Percentiles rank a stretch among this genome's conserved stretches.
Evolutionary conservation across 2,113 vertebrate species (phyloP).

Genomic region (Cygnus atratus): DNA sequence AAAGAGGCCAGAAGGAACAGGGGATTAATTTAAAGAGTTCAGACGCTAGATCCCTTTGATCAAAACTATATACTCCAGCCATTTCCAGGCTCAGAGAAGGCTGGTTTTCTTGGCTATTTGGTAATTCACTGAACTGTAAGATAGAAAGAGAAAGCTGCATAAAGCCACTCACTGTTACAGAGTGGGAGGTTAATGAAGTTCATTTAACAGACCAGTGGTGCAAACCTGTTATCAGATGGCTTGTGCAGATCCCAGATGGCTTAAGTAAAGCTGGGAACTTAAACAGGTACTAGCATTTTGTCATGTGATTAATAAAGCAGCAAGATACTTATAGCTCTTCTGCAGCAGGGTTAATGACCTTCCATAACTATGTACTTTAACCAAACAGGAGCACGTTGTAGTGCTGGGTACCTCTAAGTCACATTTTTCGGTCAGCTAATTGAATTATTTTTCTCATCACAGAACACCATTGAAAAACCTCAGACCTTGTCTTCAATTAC

Average conservation of each 20-base stretch:
- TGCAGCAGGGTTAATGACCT: background rate
- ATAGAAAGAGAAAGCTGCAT: background rate
- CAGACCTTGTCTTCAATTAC: background rate
- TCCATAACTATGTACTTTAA: background rate
- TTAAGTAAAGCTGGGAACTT: slow-evolving; percentile 13
- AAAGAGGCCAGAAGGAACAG: slow-evolving; percentile 3
- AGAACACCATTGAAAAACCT: background rate
- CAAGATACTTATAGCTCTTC: background rate
- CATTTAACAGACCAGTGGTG: slow-evolving; percentile 64
- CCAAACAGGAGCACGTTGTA: background rate
- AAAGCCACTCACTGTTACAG: background rate
- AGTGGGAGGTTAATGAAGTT: slow-evolving; percentile 54
- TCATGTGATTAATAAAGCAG: background rate
- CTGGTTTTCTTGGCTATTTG: background rate
- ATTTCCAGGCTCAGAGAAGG: background rate
- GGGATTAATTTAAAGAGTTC: slow-evolving; percentile 4
- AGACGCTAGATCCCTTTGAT: background rate
- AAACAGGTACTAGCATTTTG: slow-evolving; percentile 7
- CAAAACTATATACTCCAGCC: background rate
- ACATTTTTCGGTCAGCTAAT: background rate
- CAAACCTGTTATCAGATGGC: slow-evolving; percentile 42
- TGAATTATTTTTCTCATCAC: background rate
- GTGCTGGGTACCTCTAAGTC: background rate
- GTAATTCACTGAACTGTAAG: background rate
- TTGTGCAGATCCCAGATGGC: slow-evolving; percentile 42